Percentiles rank a stretch among this genome's conserved stretches.
These are phyloP conservation scores for Xerus inauris DNA, from an alignment of 2,113 vertebrate genomes.

Conservation along the genomic window DNA sequence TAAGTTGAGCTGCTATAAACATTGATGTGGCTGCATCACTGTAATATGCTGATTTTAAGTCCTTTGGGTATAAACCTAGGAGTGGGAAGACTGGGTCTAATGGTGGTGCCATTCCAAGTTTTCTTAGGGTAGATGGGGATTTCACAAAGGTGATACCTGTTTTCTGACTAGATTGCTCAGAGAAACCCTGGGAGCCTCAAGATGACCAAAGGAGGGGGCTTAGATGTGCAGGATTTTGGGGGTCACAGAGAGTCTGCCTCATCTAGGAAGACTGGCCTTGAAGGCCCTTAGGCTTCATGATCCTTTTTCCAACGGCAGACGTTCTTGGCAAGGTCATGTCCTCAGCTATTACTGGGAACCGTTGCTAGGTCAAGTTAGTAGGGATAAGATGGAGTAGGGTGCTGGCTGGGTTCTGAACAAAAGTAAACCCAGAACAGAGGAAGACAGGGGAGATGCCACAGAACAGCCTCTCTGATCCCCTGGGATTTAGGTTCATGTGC, in stretches of 20 bases:
- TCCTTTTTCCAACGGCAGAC: neutral
- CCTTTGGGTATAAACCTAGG: too few relatives aligned
- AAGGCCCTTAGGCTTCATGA: neutral
- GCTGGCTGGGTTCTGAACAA: neutral
- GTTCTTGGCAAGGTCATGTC: neutral
- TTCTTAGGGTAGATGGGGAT: too few relatives aligned
- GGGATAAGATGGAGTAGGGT: neutral
- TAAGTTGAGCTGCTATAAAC: too few relatives aligned
- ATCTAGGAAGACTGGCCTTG: neutral
- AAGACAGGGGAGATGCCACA: fast-evolving
- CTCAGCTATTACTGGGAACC: fast-evolving
- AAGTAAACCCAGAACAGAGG: neutral
- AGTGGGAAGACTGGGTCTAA: too few relatives aligned
- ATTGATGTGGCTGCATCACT: too few relatives aligned
- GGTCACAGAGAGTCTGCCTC: neutral
- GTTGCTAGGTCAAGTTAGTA: neutral
- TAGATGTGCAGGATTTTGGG: neutral
- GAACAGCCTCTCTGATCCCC: neutral
- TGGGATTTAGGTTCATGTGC: neutral
- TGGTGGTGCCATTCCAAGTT: too few relatives aligned
- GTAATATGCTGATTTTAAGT: too few relatives aligned
- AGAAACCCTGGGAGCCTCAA: neutral
- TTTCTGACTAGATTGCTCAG: slow-evolving; percentile 25
- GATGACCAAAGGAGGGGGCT: neutral
- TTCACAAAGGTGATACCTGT: neutral